These are phyloP conservation scores for Nasonia oneida DNA, from an alignment of 2,888 invertebrate species.

Conservation along the genomic window DNA sequence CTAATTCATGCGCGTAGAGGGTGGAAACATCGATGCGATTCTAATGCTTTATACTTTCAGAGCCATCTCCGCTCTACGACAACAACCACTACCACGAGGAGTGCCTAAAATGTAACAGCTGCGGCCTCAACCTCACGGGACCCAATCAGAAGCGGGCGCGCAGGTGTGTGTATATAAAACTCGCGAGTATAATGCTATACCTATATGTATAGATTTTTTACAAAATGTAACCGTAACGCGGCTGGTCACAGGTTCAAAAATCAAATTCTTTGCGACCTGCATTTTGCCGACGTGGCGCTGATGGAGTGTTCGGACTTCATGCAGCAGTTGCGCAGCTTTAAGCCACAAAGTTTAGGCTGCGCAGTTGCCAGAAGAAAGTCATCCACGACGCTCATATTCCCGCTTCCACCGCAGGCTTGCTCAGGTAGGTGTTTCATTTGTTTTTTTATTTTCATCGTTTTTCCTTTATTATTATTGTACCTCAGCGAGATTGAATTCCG, in stretches of 20 bases:
- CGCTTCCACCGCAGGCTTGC: conserved; percentile 95
- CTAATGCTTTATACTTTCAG: conserved; percentile 76
- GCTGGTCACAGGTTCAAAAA: conserved; percentile 84
- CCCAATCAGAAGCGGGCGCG: conserved; percentile 86
- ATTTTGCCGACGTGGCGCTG: conserved; percentile 97
- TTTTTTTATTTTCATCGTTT: background rate
- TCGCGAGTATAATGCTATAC: too few relatives aligned
- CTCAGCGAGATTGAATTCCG: background rate
- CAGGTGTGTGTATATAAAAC: conserved; percentile 68
- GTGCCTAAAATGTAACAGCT: conserved; percentile 97
- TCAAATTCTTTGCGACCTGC: conserved; percentile 96
- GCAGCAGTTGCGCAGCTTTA: conserved; percentile 97
- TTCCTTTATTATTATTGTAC: background rate
- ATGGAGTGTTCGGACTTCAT: conserved; percentile 99
- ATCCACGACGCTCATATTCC: conserved; percentile 96
- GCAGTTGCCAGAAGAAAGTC: conserved; percentile 96
- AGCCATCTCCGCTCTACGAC: conserved; percentile 94
- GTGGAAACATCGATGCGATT: background rate
- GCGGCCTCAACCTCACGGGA: conserved; percentile 95
- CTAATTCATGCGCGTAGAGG: background rate
- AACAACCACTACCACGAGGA: conserved; percentile 98
- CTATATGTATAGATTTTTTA: too few relatives aligned
- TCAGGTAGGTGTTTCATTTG: conserved; percentile 85
- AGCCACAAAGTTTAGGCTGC: conserved; percentile 96
- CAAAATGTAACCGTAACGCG: too few relatives aligned